Evolutionary conservation across 2,888 invertebrate species (phyloP), one percentile per base, ranked within the genome.

Genomic region (Exephanes ischioxanthus): DNA sequence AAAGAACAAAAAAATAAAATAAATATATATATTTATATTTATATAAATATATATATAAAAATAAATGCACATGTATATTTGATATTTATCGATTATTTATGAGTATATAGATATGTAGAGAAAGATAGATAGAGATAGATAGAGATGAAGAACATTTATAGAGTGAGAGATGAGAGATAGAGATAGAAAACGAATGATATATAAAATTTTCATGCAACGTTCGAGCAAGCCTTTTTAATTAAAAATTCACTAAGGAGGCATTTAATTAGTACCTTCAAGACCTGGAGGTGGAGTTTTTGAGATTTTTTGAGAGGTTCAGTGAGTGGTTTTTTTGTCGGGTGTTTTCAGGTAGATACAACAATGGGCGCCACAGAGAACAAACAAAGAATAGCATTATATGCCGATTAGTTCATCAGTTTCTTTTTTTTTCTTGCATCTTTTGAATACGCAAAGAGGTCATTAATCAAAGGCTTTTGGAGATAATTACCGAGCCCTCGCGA

Each of bases 301-400:
- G 90, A 93, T 92, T 92, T 91, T 92, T 93, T 93, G 91, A 93
- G 92, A 93, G 92, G 92, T 93, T 93, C 92, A 93, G 91, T 93
- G 91, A 92, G 91, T 93, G 93, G 93, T 93, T 92, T 92, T 88
- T 85, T 92, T 91, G 90, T 92, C 92, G 91, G 92, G 93, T 93
- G 58, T 58, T 58, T 92, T 93, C 92, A 92, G 92, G 93, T 93
- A 92, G 93, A 93, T 93, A 93, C 92, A 93, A 93, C 92, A 93
- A 93, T 91, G 93, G 93, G 92, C 93, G 93, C 93, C 93, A 93
- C 93, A 93, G 93, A 93, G 93, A 93, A 93, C 93, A 93, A 93
- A 93, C 91, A 93, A 93, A 93, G 91, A 93, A 91, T 92, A 93
- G 92, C 92, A 93, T 92, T 92, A 93, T 90, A 92, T 93, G 91